Evolutionary conservation across 2,888 invertebrate species (phyloP).

Genomic region (Labia minor): DNA sequence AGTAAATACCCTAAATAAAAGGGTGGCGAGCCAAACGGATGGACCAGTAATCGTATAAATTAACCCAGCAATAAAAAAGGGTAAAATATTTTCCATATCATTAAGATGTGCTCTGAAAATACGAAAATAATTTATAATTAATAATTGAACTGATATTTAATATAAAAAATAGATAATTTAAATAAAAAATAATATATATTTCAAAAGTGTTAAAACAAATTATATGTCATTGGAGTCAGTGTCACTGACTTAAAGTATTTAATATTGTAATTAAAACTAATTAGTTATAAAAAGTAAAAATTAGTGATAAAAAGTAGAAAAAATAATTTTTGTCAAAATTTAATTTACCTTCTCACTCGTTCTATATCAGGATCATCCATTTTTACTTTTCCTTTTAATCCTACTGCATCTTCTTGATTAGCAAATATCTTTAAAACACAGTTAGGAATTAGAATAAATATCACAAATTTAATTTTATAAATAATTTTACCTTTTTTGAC

Average conservation of each 20-base stretch:
- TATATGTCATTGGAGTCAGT: slow-evolving; percentile 15
- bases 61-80: slow-evolving; percentile 49
- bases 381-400: slow-evolving; percentile 34
- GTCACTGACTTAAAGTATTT: slow-evolving; percentile 13
- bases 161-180: slow-evolving; percentile 13
- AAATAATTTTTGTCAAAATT: no score
- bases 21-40: slow-evolving; percentile 38
- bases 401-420: slow-evolving; percentile 42
- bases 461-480: not conserved
- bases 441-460: not conserved
- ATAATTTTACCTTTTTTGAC: not conserved
- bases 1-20: slow-evolving; percentile 47
- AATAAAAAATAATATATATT: no score
- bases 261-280: slow-evolving; percentile 23
- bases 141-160: no score
- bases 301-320: not conserved
- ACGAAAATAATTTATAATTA: slow-evolving; percentile 20
- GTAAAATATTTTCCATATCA: slow-evolving; percentile 60
- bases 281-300: no score
- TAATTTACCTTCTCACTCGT: slow-evolving; percentile 40
- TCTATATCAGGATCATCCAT: slow-evolving; percentile 42
- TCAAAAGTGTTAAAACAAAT: not conserved
- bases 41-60: slow-evolving; percentile 52
- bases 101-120: slow-evolving; percentile 53
- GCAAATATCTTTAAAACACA: slow-evolving; percentile 41